Evolutionary conservation across 2,888 invertebrate genomes (phyloP).

Genomic region (Fabriciana adippe): DNA sequence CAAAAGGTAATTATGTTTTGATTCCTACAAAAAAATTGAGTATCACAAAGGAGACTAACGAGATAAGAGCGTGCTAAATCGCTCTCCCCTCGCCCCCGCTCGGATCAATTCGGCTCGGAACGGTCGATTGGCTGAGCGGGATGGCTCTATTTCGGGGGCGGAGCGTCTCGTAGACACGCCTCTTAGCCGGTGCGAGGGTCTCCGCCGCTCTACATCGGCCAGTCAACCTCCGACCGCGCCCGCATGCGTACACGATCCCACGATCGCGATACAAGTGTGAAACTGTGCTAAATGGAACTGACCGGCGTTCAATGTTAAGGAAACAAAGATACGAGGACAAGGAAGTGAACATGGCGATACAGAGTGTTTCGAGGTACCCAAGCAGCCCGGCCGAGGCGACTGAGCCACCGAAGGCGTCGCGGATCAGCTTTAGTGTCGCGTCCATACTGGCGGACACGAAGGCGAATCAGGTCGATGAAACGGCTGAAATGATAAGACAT

Average conservation of each 20-base stretch:
- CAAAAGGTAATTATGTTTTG: constrained; percentile 83
- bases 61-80: constrained; percentile 83
- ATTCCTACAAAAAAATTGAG: constrained; percentile 80
- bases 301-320: constrained; percentile 84
- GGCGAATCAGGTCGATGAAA: constrained; percentile 76
- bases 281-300: constrained; percentile 79
- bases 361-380: constrained; percentile 85
- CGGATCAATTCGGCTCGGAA: constrained; percentile 72
- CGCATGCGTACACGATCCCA: constrained; percentile 79
- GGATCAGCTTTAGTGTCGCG: constrained; percentile 93
- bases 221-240: constrained; percentile 78
- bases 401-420: constrained; percentile 83
- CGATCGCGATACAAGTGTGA: constrained; percentile 64
- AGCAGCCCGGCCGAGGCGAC: constrained; percentile 85
- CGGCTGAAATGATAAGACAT: constrained; percentile 77
- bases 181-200: constrained; percentile 54
- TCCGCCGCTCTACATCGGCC: constrained; percentile 54
- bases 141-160: constrained; percentile 52
- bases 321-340: constrained; percentile 80
- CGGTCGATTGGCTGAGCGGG: constrained; percentile 78
- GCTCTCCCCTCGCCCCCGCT: constrained; percentile 70
- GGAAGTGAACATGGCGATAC: constrained; percentile 87
- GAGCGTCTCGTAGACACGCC: constrained; percentile 48
- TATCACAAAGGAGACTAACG: constrained; percentile 82
- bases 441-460: constrained; percentile 93